phyloP scores from a whole-genome alignment of 2,797 vertebrate species.

The Limnodromus scolopaceus region DNA sequence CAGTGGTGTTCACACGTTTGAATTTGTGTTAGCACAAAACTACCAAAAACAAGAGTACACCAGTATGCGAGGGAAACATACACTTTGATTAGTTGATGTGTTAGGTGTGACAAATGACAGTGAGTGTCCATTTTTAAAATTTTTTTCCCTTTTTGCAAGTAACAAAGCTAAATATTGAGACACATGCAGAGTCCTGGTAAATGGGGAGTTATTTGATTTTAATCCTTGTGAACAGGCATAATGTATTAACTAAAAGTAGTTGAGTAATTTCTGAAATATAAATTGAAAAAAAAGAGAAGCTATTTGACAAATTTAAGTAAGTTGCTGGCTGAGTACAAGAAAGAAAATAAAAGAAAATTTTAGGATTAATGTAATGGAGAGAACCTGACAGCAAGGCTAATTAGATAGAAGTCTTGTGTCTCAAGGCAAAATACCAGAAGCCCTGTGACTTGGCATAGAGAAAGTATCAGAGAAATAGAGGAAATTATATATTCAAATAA shows the following conservation, averaged over 20 bases:
- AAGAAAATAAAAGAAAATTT: neutral
- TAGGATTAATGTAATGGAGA: neutral
- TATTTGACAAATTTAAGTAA: neutral
- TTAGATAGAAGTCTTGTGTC: neutral
- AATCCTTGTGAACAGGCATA: neutral
- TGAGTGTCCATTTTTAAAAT: neutral
- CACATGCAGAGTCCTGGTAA: neutral
- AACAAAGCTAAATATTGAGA: neutral
- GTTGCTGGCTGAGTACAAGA: neutral
- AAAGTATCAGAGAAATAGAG: neutral
- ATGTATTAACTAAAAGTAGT: neutral
- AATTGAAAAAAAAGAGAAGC: neutral
- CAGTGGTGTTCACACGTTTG: neutral
- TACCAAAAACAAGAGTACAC: neutral
- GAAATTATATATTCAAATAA: neutral
- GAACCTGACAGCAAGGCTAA: neutral
- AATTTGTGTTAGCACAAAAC: neutral
- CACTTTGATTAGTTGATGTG: neutral
- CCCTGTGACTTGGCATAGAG: neutral
- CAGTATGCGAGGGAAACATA: neutral
- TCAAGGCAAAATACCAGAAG: neutral
- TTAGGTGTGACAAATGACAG: neutral
- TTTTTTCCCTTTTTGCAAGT: neutral
- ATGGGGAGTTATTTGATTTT: neutral
- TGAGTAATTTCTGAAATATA: neutral